These are phyloP conservation scores for Micrasema minimum DNA, from an alignment of 1,140 invertebrate species.

Conservation along the genomic window DNA sequence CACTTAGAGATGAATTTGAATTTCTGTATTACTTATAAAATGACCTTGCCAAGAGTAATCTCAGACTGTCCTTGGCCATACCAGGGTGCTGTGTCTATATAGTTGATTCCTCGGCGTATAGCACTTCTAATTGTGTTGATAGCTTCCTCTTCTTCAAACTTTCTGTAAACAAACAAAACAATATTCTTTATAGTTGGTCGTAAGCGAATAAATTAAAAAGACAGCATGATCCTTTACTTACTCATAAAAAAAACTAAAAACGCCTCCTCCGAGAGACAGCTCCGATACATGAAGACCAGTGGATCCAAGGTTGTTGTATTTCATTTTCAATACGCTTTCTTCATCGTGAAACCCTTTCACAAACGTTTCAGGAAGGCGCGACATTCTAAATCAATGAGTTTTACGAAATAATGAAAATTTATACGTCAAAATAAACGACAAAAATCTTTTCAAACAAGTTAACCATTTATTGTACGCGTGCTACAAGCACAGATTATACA, in stretches of 20 bases:
- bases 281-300: conserved; percentile 70
- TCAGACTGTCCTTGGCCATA: conserved; percentile 91
- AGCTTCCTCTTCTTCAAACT: conserved; percentile 68
- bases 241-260: conserved; percentile 69
- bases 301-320: conserved; percentile 67
- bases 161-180: too few species aligned
- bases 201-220: too few species aligned
- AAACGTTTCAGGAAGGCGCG: conserved; percentile 39
- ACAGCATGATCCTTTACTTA: too few species aligned
- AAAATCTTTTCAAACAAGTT: too few species aligned
- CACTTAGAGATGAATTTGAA: too few species aligned
- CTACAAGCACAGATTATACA: too few species aligned
- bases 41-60: conserved; percentile 81
- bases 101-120: conserved; percentile 86
- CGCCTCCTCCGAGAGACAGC: conserved; percentile 68
- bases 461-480: too few species aligned
- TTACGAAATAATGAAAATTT: too few species aligned
- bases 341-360: conserved; percentile 48
- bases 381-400: too few species aligned
- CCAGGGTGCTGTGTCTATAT: conserved; percentile 91
- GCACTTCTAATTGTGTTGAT: conserved; percentile 76
- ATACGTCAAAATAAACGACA: too few species aligned
- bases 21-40: too few species aligned
- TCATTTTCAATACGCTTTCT: conserved; percentile 51
- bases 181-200: too few species aligned